Percentiles rank a stretch among this genome's conserved stretches.
Conservation (phyloP, 1,140 invertebrate species). For the Zaprionus camerounensis region DNA sequence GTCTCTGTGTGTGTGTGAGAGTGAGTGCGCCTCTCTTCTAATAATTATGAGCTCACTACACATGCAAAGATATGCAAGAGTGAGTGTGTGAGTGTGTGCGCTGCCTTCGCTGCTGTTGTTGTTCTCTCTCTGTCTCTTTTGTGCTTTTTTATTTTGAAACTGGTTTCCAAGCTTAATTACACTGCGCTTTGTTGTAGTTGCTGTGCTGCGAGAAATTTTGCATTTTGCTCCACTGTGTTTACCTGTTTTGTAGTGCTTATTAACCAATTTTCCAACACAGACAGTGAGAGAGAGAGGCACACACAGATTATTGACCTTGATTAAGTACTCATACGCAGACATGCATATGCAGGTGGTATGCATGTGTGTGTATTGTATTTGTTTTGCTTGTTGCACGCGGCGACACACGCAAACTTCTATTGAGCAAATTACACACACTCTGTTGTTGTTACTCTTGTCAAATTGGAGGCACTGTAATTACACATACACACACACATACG, state of each 20-base stretch:
- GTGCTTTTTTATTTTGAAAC: slow-evolving; percentile 49
- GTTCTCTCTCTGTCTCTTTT: slow-evolving; percentile 13
- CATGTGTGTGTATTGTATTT: slow-evolving; percentile 42
- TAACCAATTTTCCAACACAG: slow-evolving; percentile 58
- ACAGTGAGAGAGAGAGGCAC: neutral
- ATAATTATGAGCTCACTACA: slow-evolving; percentile 47
- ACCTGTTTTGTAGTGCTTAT: slow-evolving; percentile 63
- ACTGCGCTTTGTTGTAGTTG: slow-evolving; percentile 67
- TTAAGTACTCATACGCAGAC: slow-evolving; percentile 45
- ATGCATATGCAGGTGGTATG: neutral
- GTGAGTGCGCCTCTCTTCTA: slow-evolving; percentile 25
- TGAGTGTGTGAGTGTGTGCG: slow-evolving; percentile 18
- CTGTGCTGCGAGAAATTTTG: slow-evolving; percentile 62
- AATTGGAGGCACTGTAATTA: slow-evolving; percentile 47
- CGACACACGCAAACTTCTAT: slow-evolving; percentile 31
- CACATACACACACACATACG: slow-evolving; percentile 11
- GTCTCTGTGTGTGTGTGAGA: slow-evolving; percentile 35
- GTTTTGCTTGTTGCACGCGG: slow-evolving; percentile 55
- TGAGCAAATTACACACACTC: slow-evolving; percentile 33
- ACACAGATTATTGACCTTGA: slow-evolving; percentile 79
- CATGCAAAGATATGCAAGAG: slow-evolving; percentile 11
- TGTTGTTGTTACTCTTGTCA: slow-evolving; percentile 34
- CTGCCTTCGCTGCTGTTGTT: slow-evolving; percentile 23
- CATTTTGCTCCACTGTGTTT: slow-evolving; percentile 56
- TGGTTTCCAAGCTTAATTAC: slow-evolving; percentile 79